These are phyloP conservation scores for Monarcha castaneiventris DNA, from an alignment of 2,113 vertebrate species.

Conservation along the genomic window DNA sequence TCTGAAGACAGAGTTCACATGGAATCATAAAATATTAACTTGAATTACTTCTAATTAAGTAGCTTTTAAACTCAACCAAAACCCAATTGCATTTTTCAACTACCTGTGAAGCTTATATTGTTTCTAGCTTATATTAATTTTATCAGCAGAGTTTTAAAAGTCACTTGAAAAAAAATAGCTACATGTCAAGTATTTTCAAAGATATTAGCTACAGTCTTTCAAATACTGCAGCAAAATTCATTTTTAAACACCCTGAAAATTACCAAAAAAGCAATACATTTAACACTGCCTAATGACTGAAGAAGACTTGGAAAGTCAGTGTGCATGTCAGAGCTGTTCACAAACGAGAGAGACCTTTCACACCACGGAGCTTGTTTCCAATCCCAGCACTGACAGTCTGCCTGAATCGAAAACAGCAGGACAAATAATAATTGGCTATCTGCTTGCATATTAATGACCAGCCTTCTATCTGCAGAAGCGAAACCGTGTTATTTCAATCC, in stretches of 20 bases:
- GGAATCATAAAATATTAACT: not conserved
- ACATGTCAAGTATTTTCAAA: not conserved
- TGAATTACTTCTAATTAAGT: not conserved
- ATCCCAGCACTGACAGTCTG: conserved; percentile 32
- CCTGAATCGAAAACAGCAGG: conserved; percentile 60
- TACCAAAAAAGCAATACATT: not conserved
- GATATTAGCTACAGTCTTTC: not conserved
- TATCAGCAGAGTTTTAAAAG: not conserved
- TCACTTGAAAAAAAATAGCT: not conserved
- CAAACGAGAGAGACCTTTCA: conserved; percentile 40
- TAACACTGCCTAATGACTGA: conserved; percentile 22
- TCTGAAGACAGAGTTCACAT: not conserved
- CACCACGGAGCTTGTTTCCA: conserved; percentile 47
- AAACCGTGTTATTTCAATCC: not conserved
- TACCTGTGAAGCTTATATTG: not conserved
- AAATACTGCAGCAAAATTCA: not conserved
- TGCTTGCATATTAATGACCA: conserved; percentile 63
- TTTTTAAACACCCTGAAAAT: conserved; percentile 24
- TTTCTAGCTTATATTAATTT: not conserved
- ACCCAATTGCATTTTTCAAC: not conserved
- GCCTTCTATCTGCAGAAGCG: not conserved
- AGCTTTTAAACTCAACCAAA: not conserved
- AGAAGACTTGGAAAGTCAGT: conserved; percentile 24
- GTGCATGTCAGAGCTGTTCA: conserved; percentile 14
- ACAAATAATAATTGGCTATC: conserved; percentile 57